Evolutionary conservation across 1,140 invertebrate genomes (phyloP).

Genomic region (Lerema accius): DNA sequence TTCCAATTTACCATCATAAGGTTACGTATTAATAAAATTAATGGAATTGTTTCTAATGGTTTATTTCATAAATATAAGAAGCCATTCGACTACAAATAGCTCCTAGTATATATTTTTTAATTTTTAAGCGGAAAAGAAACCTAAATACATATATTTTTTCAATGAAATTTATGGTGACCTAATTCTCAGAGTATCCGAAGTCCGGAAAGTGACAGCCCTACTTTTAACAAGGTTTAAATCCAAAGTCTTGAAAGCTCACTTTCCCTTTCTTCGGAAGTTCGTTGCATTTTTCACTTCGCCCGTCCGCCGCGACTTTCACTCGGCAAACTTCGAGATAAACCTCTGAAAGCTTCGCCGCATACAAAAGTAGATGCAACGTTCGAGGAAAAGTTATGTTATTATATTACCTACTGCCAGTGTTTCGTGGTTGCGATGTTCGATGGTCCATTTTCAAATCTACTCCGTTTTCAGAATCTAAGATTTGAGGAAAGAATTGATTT

Average conservation of each 20-base stretch:
- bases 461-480: too few relatives aligned
- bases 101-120: too few relatives aligned
- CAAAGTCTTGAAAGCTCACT: constrained; percentile 51
- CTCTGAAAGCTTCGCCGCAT: constrained; percentile 38
- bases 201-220: constrained; percentile 14
- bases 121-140: too few relatives aligned
- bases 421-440: constrained; percentile 3
- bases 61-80: too few relatives aligned
- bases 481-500: too few relatives aligned
- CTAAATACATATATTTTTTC: too few relatives aligned
- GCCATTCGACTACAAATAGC: too few relatives aligned
- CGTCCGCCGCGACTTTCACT: constrained; percentile 59
- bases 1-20: too few relatives aligned
- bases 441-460: too few relatives aligned
- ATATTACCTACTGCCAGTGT: background rate
- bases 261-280: constrained; percentile 61
- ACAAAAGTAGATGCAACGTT: constrained; percentile 30
- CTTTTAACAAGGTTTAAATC: constrained; percentile 42
- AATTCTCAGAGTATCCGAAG: constrained; percentile 4
- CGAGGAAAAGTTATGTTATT: constrained; percentile 14
- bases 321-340: constrained; percentile 61
- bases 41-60: too few relatives aligned
- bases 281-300: constrained; percentile 74
- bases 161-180: too few relatives aligned
- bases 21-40: too few relatives aligned